Percentiles rank a stretch among this genome's conserved stretches.
These are phyloP conservation scores for Euschistus heros DNA, from an alignment of 1,140 invertebrate genomes.

Conservation along the genomic window DNA sequence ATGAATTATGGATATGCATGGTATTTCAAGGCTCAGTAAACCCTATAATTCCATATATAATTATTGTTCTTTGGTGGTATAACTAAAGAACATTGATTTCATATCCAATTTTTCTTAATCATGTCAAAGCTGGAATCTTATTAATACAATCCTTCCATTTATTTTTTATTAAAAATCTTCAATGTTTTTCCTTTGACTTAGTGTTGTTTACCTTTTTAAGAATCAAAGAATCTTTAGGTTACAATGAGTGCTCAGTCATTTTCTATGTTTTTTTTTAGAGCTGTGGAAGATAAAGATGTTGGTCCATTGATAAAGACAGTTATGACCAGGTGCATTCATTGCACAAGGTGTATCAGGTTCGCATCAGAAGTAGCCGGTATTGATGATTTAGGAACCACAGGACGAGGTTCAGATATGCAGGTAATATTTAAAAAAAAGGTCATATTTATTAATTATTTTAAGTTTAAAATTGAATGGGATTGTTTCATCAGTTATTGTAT, in stretches of 20 bases:
- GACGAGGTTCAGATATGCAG: slow-evolving; percentile 91
- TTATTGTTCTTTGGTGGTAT: too few species aligned
- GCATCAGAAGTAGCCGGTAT: slow-evolving; percentile 95
- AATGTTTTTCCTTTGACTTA: too few species aligned
- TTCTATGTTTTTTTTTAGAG: slow-evolving; percentile 47
- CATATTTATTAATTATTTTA: background rate
- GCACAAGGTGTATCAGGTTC: slow-evolving; percentile 94
- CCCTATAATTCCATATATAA: too few species aligned
- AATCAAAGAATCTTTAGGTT: background rate
- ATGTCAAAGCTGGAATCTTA: too few species aligned
- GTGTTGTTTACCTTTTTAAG: background rate
- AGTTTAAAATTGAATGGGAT: background rate
- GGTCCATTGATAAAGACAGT: slow-evolving; percentile 96
- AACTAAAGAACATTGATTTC: too few species aligned
- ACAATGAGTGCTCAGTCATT: slow-evolving; percentile 2
- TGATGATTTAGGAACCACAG: slow-evolving; percentile 94
- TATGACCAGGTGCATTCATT: slow-evolving; percentile 99
- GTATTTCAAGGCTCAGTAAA: too few species aligned
- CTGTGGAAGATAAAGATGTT: slow-evolving; percentile 98
- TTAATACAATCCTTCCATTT: too few species aligned
- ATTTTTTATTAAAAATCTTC: too few species aligned
- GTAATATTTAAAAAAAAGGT: too few species aligned
- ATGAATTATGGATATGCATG: too few species aligned
- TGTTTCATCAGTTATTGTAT: background rate
- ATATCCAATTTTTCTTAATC: too few species aligned